Conservation (phyloP, 2,113 vertebrate species). For the Poeciliopsis turrubarensis region DNA sequence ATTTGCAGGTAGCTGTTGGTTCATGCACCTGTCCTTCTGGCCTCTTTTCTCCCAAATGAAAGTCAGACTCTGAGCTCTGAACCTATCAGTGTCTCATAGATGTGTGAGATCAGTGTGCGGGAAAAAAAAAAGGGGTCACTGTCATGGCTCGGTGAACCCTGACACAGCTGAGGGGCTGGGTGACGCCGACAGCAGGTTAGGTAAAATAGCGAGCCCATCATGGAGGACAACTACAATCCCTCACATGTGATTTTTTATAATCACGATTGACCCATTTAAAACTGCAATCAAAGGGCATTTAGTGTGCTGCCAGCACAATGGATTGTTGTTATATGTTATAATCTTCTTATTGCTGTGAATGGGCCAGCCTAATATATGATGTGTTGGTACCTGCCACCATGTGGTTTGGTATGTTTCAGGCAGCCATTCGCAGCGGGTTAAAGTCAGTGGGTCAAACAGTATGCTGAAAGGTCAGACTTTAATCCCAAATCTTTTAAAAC, state of each 20-base stretch:
- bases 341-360: slow-evolving; percentile 71
- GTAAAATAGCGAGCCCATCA: slow-evolving; percentile 47
- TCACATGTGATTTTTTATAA: slow-evolving; percentile 72
- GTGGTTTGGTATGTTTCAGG: background rate
- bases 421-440: background rate
- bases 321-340: slow-evolving; percentile 62
- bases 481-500: slow-evolving; percentile 37
- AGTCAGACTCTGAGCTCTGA: background rate
- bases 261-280: slow-evolving; percentile 63
- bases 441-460: background rate
- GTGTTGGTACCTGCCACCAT: slow-evolving; percentile 61
- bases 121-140: slow-evolving; percentile 1
- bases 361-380: slow-evolving; percentile 64
- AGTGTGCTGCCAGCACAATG: slow-evolving; percentile 58
- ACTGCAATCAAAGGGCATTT: slow-evolving; percentile 58
- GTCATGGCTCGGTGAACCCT: slow-evolving; percentile 21
- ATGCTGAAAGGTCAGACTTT: slow-evolving; percentile 30
- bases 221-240: slow-evolving; percentile 59
- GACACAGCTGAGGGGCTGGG: slow-evolving; percentile 18
- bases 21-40: background rate
- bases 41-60: background rate
- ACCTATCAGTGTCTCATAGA: slow-evolving; percentile 3
- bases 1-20: slow-evolving; percentile 5
- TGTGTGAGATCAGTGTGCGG: slow-evolving; percentile 3
- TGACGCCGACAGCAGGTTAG: slow-evolving; percentile 23